Conservation (phyloP, 2,113 vertebrate genomes). For the Mionectes macconnelli region DNA sequence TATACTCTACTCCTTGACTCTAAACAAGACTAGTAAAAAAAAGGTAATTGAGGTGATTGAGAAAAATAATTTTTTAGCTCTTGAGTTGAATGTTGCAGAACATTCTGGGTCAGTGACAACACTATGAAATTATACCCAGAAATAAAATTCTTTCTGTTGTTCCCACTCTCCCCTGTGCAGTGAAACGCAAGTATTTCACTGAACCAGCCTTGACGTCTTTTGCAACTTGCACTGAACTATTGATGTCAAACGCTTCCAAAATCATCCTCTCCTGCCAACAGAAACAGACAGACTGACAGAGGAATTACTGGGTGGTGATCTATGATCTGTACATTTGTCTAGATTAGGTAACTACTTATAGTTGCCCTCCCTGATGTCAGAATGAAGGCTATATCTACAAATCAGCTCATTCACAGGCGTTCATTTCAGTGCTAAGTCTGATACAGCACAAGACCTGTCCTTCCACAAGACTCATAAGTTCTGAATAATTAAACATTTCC, state of each 20-base stretch:
- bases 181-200: not conserved
- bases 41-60: not conserved
- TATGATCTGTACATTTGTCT: not conserved
- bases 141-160: not conserved
- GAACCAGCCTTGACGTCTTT: not conserved
- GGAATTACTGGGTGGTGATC: not conserved
- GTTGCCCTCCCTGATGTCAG: not conserved
- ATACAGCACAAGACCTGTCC: fast-evolving
- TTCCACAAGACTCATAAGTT: not conserved
- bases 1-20: not conserved
- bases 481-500: not conserved
- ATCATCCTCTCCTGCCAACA: not conserved
- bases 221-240: not conserved
- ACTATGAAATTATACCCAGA: not conserved
- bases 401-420: not conserved
- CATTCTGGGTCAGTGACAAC: not conserved
- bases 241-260: not conserved
- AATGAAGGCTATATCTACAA: not conserved
- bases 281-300: not conserved
- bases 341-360: not conserved
- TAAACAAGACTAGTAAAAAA: not conserved
- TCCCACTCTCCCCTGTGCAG: not conserved
- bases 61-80: not conserved
- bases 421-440: not conserved
- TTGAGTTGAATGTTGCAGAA: not conserved